phyloP scores from a whole-genome alignment of 2,888 invertebrate genomes.

The Coelogynopora nodosa region DNA sequence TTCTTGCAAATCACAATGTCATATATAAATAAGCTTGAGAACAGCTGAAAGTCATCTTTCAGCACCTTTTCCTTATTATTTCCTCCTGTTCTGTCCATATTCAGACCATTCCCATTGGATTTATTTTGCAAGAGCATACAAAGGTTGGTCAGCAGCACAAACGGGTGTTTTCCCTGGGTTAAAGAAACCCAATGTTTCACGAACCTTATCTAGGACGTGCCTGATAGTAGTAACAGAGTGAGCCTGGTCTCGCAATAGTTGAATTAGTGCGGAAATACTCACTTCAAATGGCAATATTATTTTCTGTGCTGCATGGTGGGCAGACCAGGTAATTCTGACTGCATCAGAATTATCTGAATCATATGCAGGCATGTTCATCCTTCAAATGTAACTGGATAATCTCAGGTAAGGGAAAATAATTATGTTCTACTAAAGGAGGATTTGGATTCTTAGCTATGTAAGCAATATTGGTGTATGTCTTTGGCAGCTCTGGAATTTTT shows the following conservation, averaged over 20 bases:
- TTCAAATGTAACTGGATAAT: no score
- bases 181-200: slow-evolving; percentile 37
- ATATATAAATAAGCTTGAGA: neutral
- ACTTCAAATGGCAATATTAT: neutral
- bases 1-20: slow-evolving; percentile 23
- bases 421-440: no score
- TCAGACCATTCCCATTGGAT: neutral
- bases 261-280: slow-evolving; percentile 31
- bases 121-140: slow-evolving; percentile 12
- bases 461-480: no score
- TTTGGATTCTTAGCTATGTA: no score
- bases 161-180: neutral
- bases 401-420: no score
- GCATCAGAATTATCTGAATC: neutral
- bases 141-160: neutral
- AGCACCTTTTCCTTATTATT: neutral
- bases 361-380: neutral
- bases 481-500: no score
- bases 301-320: neutral
- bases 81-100: slow-evolving; percentile 9
- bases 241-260: neutral
- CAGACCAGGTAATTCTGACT: slow-evolving; percentile 1
- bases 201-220: slow-evolving; percentile 46
- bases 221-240: slow-evolving; percentile 40
- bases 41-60: neutral